Evolutionary conservation across 2,113 vertebrate species (phyloP), one percentile per base, ranked within the genome.

Genomic region (Furnarius figulus): DNA sequence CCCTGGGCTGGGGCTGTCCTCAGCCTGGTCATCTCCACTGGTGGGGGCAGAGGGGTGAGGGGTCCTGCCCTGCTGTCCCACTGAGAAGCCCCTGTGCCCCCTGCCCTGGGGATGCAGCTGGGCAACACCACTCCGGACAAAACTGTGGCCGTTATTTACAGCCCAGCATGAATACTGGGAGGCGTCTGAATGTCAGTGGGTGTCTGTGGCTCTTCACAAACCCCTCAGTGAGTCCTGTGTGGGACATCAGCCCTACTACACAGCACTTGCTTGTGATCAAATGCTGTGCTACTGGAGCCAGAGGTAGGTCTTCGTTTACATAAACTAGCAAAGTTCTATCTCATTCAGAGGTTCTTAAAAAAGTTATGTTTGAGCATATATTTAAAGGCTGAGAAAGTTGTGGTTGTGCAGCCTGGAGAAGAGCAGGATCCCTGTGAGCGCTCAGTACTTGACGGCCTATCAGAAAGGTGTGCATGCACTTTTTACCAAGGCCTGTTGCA

Each of bases 191-290:
- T 8, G 2, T 17, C 12, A 9, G 16, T 9, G 30, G 14, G 30
- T 2, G 0, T 39, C 28, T 2, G 0, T 14, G n/a, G 46, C 22
- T 47, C 20, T 46, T 56, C 14, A 25, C 19, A 66, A 75, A 8
- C 2, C 17, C 3, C 24, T 47, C 0, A 0, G 14, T 47, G 61
- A 58, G 14, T 67, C 7, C 23, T 12, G 6, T 17, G 10, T 33
- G 56, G 42, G 75, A 52, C 8, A 19, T 35, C 37, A 62, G 58
- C 52, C 19, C 14, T 56, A 2, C 39, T 56, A 16, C 5, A 5
- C 37, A 27, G 28, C 18, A 4, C 67, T 37, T 78, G 5, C 62
- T 74, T 62, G 42, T 35, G 62, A 21, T 21, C 65, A 65, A 82
- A 31, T 2, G 6, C 50, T 28, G 4, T 2, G 4, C 16, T 68